Evolutionary conservation across 2,888 invertebrate species (phyloP).

Genomic region (Eupithecia subfuscata): DNA sequence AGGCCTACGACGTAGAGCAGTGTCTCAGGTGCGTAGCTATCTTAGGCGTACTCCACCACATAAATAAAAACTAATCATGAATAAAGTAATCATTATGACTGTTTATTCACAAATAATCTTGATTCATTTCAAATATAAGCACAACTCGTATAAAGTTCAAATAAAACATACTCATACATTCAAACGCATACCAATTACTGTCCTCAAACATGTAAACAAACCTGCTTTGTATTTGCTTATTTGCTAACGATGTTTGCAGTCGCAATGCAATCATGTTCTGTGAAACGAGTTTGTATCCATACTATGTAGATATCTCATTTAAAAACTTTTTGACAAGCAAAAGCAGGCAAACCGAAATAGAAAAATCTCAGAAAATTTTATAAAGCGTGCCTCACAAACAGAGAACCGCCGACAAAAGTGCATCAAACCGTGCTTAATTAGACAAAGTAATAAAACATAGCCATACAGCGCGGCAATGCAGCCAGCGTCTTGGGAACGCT

Average conservation of each 20-base stretch:
- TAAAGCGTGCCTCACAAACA: background rate
- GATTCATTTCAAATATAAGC: background rate
- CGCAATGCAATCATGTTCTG: slow-evolving; percentile 7
- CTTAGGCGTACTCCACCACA: background rate
- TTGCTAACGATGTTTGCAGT: slow-evolving; percentile 3
- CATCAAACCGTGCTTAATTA: background rate
- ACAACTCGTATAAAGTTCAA: background rate
- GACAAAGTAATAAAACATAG: background rate
- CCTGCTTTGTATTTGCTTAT: background rate
- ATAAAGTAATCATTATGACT: background rate
- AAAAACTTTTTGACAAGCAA: background rate
- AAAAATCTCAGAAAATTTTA: background rate
- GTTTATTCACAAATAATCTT: background rate
- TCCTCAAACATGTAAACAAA: background rate
- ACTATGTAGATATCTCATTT: background rate
- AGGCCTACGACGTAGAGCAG: background rate
- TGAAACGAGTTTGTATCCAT: background rate
- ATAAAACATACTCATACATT: background rate
- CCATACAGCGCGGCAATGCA: too few relatives aligned
- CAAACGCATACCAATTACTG: background rate
- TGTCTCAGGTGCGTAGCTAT: too few relatives aligned
- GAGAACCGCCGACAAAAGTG: background rate
- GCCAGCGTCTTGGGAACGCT: too few relatives aligned
- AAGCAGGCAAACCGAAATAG: background rate
- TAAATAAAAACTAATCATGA: background rate